Evolutionary conservation across 53 echinoderm and acorn worm species (phyloP), one percentile per base, ranked within the genome.

Genomic region (Astropecten irregularis): DNA sequence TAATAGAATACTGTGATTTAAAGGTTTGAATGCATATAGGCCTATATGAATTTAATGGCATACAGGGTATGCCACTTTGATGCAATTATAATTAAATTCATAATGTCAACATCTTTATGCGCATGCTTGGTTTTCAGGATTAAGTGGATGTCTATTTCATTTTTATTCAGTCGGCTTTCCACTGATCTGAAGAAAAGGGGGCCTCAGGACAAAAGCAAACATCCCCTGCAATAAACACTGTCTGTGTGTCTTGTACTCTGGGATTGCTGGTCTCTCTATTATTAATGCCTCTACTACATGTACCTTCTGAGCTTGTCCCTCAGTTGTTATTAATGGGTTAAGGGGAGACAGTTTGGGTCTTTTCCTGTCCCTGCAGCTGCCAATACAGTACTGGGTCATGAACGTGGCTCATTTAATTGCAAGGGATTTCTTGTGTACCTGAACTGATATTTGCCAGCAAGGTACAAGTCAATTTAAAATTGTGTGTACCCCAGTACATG

Each of bases 361-460:
- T 76, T 76, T 57, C 76, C 76, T 76, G 76, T 76, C 76, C 29
- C 55, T 40, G 76, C 76, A 76, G 76, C 76, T 76, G 76, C 76
- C n/a, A n/a, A n/a, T 76, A 16, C 27, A 76, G n/a, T 76, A 76
- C 58, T 76, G 40, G 76, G 76, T 56, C 57, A 76, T 56, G 27
- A 54, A 38, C 25, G 20, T 13, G 52, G 26, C 39, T 47, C 31
- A 27, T 47, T 8, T 14, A 42, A 30, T 30, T 2, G 22, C 26
- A 4, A 68, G 18, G 68, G 46, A 5, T n/a, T n/a, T n/a, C n/a
- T n/a, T n/a, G n/a, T n/a, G n/a, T n/a, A n/a, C n/a, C n/a, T n/a
- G n/a, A n/a, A n/a, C n/a, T n/a, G n/a, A n/a, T n/a, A n/a, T n/a
- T n/a, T n/a, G n/a, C n/a, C n/a, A n/a, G n/a, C n/a, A n/a, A n/a